phyloP scores from a whole-genome alignment of 2,797 vertebrate genomes.

The Distichodus sexfasciatus region DNA sequence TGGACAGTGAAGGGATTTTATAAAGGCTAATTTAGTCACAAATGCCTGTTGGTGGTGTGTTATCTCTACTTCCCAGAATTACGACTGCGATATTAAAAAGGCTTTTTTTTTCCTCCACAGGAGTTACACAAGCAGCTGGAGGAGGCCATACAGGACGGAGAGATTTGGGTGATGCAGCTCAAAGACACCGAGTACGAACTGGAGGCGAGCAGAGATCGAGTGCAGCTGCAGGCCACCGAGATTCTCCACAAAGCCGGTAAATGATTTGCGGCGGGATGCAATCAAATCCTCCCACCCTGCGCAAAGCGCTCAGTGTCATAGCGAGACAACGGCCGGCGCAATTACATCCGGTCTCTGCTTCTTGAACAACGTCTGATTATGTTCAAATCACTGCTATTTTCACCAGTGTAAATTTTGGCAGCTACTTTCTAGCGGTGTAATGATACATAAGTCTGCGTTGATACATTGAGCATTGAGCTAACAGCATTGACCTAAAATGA shows the following conservation, averaged over 20 bases:
- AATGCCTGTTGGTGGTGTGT: background rate
- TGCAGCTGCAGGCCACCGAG: conserved; percentile 94
- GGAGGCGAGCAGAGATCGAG: conserved; percentile 86
- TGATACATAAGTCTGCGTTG: too few species aligned
- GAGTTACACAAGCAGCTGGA: conserved; percentile 96
- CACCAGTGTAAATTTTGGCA: too few species aligned
- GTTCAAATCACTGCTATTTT: background rate
- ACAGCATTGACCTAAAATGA: too few species aligned
- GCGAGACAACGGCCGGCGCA: background rate
- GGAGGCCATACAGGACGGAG: conserved; percentile 89
- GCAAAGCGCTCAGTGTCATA: background rate
- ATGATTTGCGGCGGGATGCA: conserved; percentile 35
- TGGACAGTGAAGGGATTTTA: background rate
- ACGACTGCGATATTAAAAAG: background rate
- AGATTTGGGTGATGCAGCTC: conserved; percentile 92
- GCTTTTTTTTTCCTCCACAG: conserved; percentile 59
- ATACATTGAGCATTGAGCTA: too few species aligned
- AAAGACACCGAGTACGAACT: conserved; percentile 96
- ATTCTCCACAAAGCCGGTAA: conserved; percentile 85
- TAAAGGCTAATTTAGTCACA: background rate
- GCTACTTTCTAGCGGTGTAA: too few species aligned
- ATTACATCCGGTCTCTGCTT: conserved; percentile 15
- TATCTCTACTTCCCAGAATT: background rate
- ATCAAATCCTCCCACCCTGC: conserved; percentile 10
- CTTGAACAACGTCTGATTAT: conserved; percentile 9